These are phyloP conservation scores for Scarus forsteni DNA, from an alignment of 2,797 vertebrate genomes.

Conservation along the genomic window DNA sequence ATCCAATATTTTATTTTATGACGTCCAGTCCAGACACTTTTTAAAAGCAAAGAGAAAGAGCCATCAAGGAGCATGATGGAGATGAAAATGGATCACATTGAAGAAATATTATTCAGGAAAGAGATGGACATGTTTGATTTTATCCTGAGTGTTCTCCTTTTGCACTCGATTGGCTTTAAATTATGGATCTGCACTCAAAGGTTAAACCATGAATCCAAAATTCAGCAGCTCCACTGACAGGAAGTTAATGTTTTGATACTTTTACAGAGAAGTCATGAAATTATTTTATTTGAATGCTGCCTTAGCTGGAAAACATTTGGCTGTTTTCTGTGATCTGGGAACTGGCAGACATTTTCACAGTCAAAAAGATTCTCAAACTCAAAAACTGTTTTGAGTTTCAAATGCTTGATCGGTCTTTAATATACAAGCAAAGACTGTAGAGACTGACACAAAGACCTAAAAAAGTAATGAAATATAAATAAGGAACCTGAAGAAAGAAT, in stretches of 20 bases:
- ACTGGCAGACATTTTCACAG: too few species aligned
- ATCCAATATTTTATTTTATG: constrained; percentile 35
- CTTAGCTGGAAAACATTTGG: too few species aligned
- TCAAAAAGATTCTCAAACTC: too few species aligned
- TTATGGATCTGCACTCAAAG: not conserved
- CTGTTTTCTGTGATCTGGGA: too few species aligned
- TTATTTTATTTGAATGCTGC: too few species aligned
- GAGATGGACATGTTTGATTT: not conserved
- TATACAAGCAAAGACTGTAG: too few species aligned
- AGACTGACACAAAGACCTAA: too few species aligned
- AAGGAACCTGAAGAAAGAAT: too few species aligned
- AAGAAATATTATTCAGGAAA: not conserved
- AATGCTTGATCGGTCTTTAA: too few species aligned
- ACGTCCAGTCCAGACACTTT: constrained; percentile 7
- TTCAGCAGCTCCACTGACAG: not conserved
- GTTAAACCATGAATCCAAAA: not conserved
- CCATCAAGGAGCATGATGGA: not conserved
- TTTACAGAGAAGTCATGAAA: not conserved
- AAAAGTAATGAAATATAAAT: too few species aligned
- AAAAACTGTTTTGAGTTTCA: too few species aligned
- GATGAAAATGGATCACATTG: not conserved
- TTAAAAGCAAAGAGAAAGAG: constrained; percentile 28
- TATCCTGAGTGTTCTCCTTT: not conserved
- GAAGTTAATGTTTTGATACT: not conserved
- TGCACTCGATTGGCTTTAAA: not conserved